Conservation (phyloP, 2,797 vertebrate genomes). For the Dryobates pubescens region DNA sequence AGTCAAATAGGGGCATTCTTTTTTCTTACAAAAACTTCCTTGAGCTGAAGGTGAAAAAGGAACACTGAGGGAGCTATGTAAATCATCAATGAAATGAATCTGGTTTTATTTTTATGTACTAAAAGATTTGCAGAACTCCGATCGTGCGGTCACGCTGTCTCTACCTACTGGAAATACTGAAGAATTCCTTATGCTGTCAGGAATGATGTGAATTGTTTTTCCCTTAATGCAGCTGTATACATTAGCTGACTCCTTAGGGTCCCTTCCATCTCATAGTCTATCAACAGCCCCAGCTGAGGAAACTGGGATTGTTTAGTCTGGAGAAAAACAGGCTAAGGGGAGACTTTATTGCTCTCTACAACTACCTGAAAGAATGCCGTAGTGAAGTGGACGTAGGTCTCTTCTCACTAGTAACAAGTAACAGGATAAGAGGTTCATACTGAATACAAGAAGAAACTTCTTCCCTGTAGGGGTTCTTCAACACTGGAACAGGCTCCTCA, state of each 20-base stretch:
- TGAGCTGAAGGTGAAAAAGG: not conserved
- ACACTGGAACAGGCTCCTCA: too few species aligned
- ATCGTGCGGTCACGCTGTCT: not conserved
- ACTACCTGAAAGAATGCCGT: too few species aligned
- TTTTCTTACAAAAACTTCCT: not conserved
- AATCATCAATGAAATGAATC: not conserved
- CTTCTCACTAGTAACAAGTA: too few species aligned
- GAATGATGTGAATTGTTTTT: not conserved
- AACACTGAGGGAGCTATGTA: not conserved
- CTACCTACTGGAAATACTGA: too few species aligned
- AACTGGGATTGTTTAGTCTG: too few species aligned
- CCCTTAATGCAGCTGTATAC: not conserved
- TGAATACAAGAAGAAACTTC: too few species aligned
- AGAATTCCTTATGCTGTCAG: not conserved
- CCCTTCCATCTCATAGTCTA: not conserved
- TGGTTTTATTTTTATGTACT: not conserved
- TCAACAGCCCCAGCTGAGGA: too few species aligned
- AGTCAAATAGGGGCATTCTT: not conserved
- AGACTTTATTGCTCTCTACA: too few species aligned
- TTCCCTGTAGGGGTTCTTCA: too few species aligned
- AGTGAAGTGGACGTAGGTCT: too few species aligned
- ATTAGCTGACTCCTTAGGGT: not conserved
- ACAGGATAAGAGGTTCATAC: too few species aligned
- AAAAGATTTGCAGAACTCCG: not conserved
- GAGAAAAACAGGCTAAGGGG: too few species aligned